These are phyloP conservation scores for Drosophila diplacantha DNA, from an alignment of 2,888 invertebrate species.

Conservation along the genomic window DNA sequence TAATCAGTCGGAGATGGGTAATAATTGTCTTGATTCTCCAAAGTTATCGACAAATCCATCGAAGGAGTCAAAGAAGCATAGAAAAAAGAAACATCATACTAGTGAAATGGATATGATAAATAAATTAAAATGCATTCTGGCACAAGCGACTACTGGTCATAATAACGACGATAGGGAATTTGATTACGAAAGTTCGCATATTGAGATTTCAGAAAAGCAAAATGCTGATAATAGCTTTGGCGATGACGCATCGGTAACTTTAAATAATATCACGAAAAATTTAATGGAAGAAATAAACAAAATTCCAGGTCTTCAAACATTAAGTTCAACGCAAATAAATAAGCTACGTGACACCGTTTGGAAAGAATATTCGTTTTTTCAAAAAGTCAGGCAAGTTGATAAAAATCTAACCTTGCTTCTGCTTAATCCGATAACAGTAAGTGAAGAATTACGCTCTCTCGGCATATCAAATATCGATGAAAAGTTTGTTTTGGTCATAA, in stretches of 20 bases:
- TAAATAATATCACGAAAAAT: conserved; percentile 60
- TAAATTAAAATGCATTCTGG: conserved; percentile 73
- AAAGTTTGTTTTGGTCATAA: conserved; percentile 65
- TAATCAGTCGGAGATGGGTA: conserved; percentile 89
- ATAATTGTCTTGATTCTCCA: not conserved
- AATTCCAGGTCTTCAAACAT: conserved; percentile 68
- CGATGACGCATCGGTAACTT: conserved; percentile 34
- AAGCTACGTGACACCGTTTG: conserved; percentile 68
- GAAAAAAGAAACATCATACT: conserved; percentile 75
- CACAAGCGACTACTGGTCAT: conserved; percentile 41
- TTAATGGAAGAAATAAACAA: conserved; percentile 74
- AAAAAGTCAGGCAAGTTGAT: conserved; percentile 75
- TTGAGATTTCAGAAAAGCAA: conserved; percentile 13
- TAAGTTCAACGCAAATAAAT: conserved; percentile 63
- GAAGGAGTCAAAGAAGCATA: conserved; percentile 65
- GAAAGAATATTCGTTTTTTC: conserved; percentile 72
- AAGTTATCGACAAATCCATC: conserved; percentile 2
- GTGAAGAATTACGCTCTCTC: conserved; percentile 57
- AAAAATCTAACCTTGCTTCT: conserved; percentile 74
- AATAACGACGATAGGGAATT: conserved; percentile 2
- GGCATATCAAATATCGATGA: conserved; percentile 35
- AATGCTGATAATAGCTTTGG: conserved; percentile 29
- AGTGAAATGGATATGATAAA: conserved; percentile 77
- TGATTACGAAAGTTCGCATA: not conserved
- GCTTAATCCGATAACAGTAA: conserved; percentile 73